A percentile compares a stretch with the other conserved stretches of the same genome.
phyloP scores from a whole-genome alignment of 2,888 invertebrate species.

The Hofmannophila pseudospretella region DNA sequence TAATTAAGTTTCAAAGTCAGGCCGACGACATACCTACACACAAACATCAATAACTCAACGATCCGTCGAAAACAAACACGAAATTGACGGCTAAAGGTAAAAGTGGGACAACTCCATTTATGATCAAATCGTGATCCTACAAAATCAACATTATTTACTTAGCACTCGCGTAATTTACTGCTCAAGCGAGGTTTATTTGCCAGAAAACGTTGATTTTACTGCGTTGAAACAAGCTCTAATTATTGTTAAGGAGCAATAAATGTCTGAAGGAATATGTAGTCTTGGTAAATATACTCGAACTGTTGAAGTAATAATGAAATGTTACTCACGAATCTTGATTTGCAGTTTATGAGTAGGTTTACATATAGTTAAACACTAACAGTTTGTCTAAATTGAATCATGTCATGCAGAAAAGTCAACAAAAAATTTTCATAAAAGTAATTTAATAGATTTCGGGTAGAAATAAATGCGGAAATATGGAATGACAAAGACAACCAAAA shows the following conservation, averaged over 20 bases:
- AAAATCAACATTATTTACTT: conserved; percentile 5
- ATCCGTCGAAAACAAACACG: conserved; percentile 1
- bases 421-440: too few relatives aligned
- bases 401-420: too few relatives aligned
- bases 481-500: too few relatives aligned
- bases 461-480: too few relatives aligned
- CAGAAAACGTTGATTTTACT: conserved; percentile 14
- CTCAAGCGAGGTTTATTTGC: conserved; percentile 13
- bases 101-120: conserved; percentile 23
- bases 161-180: conserved; percentile 1
- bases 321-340: too few relatives aligned
- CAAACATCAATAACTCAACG: background rate
- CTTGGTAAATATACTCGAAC: background rate
- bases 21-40: too few relatives aligned
- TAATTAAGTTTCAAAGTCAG: too few relatives aligned
- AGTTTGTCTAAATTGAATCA: too few relatives aligned
- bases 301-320: too few relatives aligned
- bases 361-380: too few relatives aligned
- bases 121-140: conserved; percentile 10
- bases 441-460: too few relatives aligned
- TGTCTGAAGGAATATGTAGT: conserved; percentile 14
- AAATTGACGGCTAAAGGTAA: conserved; percentile 11
- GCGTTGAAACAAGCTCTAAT: conserved; percentile 17
- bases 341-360: too few relatives aligned
- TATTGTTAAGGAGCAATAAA: conserved; percentile 28